Percentiles rank a stretch among this genome's conserved stretches.
phyloP scores from a whole-genome alignment of 2,113 vertebrate species.

The Gorilla gorilla region DNA sequence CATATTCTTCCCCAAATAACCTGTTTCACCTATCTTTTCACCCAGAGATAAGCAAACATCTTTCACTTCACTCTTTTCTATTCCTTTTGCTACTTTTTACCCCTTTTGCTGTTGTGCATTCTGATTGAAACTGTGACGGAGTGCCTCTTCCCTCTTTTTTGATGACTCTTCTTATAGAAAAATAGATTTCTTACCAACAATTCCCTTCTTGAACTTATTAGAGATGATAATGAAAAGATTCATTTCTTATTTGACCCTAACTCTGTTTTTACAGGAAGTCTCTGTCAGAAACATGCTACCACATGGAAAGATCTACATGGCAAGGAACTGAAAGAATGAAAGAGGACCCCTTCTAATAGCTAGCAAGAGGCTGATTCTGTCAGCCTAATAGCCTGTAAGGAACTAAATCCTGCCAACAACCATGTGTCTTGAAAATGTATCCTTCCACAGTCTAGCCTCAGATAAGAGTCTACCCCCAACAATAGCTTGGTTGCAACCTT shows the following conservation, averaged over 20 bases:
- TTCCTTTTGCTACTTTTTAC: conserved; percentile 1
- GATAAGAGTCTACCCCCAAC: neutral
- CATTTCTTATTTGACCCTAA: conserved; percentile 21
- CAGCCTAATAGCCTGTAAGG: neutral
- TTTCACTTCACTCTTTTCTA: conserved; percentile 26
- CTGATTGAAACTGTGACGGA: neutral
- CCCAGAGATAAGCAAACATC: neutral
- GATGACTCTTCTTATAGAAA: neutral
- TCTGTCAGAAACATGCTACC: neutral
- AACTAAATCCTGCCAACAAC: neutral
- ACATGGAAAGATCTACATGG: neutral
- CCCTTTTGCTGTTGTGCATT: neutral
- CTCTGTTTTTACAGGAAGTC: neutral
- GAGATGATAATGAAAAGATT: conserved; percentile 35
- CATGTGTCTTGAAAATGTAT: neutral
- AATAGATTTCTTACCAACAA: conserved; percentile 1
- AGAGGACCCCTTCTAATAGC: neutral
- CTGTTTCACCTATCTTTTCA: neutral
- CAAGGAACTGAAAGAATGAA: neutral
- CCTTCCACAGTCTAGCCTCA: neutral
- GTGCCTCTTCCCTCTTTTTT: conserved; percentile 41
- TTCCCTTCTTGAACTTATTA: neutral
- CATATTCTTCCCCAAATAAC: neutral
- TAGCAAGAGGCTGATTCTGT: neutral
- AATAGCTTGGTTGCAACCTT: neutral